Percentiles rank a stretch among this genome's conserved stretches.
Evolutionary conservation across 2,797 vertebrate genomes (phyloP).

Genomic region (Sylvia borin): DNA sequence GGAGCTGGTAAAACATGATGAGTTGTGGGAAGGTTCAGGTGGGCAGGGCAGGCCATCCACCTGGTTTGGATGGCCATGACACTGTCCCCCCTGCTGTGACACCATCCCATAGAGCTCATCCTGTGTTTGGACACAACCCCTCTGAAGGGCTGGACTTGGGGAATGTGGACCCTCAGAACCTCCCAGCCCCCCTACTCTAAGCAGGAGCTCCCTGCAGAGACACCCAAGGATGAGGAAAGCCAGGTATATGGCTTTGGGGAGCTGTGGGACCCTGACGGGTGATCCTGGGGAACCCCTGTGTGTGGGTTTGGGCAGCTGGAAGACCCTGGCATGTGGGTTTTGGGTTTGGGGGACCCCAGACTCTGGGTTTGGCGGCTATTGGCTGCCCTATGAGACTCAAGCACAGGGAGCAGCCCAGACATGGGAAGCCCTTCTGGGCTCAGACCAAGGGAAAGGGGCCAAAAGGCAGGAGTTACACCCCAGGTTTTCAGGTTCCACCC

Average conservation of each 20-base stretch:
- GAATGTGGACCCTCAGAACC: rapidly evolving
- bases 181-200: rapidly evolving
- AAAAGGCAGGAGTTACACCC: background rate
- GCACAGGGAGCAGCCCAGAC: rapidly evolving
- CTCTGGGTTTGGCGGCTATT: rapidly evolving
- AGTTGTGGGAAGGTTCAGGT: background rate
- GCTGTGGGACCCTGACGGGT: background rate
- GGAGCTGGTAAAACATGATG: rapidly evolving
- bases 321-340: background rate
- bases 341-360: background rate
- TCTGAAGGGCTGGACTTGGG: rapidly evolving
- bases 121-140: too few species aligned
- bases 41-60: background rate
- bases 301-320: background rate
- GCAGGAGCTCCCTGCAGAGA: background rate
- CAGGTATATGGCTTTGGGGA: background rate
- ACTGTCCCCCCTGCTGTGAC: background rate
- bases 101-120: background rate
- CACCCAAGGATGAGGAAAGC: background rate
- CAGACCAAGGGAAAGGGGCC: background rate
- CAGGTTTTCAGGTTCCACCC: background rate
- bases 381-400: background rate
- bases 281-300: background rate
- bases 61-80: background rate
- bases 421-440: rapidly evolving